Conservation (phyloP, 2,113 vertebrate species). For the Panurus biarmicus region DNA sequence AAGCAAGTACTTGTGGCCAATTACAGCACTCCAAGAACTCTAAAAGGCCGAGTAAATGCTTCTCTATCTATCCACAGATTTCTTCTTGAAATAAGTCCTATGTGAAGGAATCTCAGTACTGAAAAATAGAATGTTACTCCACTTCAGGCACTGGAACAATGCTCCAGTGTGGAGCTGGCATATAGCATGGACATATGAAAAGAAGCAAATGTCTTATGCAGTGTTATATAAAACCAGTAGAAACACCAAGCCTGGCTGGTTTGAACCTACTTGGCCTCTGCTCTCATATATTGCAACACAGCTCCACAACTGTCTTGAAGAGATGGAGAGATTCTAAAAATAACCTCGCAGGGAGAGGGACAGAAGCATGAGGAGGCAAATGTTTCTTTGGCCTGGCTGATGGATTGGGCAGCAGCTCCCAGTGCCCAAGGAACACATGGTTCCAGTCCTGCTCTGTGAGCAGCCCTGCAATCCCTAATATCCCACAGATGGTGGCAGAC, state of each 20-base stretch:
- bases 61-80: background rate
- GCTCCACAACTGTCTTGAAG: background rate
- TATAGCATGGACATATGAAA: rapidly evolving
- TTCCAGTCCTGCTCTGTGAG: background rate
- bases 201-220: background rate
- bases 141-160: background rate
- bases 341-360: background rate
- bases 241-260: background rate
- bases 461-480: background rate
- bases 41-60: background rate
- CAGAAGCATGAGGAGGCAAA: background rate
- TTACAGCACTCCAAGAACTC: background rate
- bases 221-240: background rate
- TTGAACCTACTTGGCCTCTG: background rate
- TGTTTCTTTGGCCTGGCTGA: background rate
- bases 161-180: background rate
- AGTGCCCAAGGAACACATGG: background rate
- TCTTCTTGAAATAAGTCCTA: background rate
- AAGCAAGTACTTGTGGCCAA: background rate
- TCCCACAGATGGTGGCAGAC: rapidly evolving
- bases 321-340: slow-evolving; percentile 15
- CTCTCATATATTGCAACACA: background rate
- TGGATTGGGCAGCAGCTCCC: background rate
- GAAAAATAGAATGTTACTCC: background rate
- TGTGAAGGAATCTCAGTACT: background rate